A percentile compares a stretch with the other conserved stretches of the same genome.
phyloP scores from a whole-genome alignment of 1,140 invertebrate genomes.

The Steinernema khuongi region DNA sequence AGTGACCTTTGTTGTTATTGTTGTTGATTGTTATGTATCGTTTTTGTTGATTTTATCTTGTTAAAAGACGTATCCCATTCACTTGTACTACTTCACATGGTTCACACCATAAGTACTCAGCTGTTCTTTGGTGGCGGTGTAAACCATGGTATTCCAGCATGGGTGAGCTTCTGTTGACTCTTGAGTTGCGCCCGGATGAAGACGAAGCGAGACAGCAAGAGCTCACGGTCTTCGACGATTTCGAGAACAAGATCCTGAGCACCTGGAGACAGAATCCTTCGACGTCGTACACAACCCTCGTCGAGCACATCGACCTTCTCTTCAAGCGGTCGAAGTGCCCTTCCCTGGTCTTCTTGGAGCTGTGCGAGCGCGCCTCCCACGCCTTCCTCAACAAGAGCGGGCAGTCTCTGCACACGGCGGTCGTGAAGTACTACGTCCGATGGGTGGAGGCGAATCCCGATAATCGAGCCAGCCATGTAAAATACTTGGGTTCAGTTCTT shows the following conservation, averaged over 20 bases:
- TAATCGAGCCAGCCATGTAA: not conserved
- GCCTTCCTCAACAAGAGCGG: not conserved
- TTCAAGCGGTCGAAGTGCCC: not conserved
- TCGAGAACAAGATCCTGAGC: not conserved
- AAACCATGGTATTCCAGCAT: too few relatives aligned
- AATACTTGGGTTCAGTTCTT: not conserved
- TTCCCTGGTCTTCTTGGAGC: not conserved
- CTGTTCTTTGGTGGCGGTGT: not conserved
- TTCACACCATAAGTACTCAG: too few relatives aligned
- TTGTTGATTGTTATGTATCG: constrained; percentile 1
- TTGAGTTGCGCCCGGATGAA: not conserved
- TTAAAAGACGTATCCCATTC: too few relatives aligned
- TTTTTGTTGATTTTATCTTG: not conserved
- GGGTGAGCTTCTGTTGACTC: not conserved
- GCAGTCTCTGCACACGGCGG: not conserved
- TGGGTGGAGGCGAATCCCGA: not conserved
- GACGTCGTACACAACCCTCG: not conserved
- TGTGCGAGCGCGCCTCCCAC: not conserved
- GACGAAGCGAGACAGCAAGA: not conserved
- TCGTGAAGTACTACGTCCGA: not conserved
- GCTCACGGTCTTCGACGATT: not conserved
- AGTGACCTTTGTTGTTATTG: not conserved
- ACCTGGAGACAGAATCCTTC: not conserved
- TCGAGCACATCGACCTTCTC: not conserved
- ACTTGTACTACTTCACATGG: too few relatives aligned